phyloP scores from a whole-genome alignment of 1,140 invertebrate genomes.

The Monochamus saltuarius region DNA sequence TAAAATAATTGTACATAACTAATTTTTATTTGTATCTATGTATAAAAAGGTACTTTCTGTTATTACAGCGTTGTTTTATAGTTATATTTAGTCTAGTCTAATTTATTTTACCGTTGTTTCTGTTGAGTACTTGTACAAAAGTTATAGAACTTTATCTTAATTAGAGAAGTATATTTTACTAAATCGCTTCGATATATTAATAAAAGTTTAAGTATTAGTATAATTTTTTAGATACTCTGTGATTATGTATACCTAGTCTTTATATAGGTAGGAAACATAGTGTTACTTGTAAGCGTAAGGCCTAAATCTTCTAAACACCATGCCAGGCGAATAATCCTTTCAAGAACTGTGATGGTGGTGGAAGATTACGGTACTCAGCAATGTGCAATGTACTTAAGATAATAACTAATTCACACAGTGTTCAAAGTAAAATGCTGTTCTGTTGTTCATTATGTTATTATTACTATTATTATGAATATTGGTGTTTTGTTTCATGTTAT shows the following conservation, averaged over 20 bases:
- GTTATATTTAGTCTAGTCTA: constrained; percentile 4
- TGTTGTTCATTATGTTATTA: constrained; percentile 19
- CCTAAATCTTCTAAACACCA: neutral
- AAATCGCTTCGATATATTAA: constrained; percentile 24
- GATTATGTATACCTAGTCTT: constrained; percentile 46
- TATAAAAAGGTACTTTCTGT: constrained; percentile 15
- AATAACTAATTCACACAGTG: constrained; percentile 21
- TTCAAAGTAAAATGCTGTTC: constrained; percentile 20
- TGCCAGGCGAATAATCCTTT: neutral
- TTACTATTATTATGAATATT: constrained; percentile 10
- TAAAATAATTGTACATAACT: constrained; percentile 27
- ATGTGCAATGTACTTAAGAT: constrained; percentile 32
- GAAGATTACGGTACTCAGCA: constrained; percentile 9
- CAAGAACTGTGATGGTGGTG: neutral
- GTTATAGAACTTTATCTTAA: constrained; percentile 33
- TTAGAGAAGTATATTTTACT: constrained; percentile 40
- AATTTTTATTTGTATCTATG: constrained; percentile 18
- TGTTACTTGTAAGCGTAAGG: constrained; percentile 27
- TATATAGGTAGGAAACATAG: constrained; percentile 36
- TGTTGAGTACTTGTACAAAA: constrained; percentile 27
- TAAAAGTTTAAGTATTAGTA: constrained; percentile 23
- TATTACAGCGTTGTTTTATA: constrained; percentile 4
- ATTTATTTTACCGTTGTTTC: constrained; percentile 17
- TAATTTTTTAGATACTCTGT: constrained; percentile 46
- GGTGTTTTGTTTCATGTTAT: constrained; percentile 12